These are phyloP conservation scores for Trissoscelio sp. DNA, from an alignment of 2,888 invertebrate species.

Conservation along the genomic window DNA sequence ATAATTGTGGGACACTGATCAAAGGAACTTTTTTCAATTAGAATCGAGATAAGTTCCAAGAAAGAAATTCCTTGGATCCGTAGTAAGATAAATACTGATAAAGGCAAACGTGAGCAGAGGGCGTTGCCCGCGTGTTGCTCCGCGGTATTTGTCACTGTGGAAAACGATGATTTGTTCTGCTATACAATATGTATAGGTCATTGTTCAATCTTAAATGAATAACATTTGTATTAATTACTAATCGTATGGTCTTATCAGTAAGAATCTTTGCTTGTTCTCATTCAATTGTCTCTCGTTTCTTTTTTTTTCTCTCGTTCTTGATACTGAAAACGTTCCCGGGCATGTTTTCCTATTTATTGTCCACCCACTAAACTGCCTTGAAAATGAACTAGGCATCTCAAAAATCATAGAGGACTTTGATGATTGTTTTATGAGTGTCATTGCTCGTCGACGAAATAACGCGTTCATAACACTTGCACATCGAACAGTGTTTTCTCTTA, in stretches of 20 bases:
- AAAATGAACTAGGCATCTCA: conserved; percentile 17
- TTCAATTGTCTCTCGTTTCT: conserved; percentile 7
- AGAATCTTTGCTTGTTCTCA: conserved; percentile 44
- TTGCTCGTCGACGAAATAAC: conserved; percentile 4
- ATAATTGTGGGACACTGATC: conserved; percentile 33
- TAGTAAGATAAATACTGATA: conserved; percentile 64
- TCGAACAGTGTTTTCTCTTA: conserved; percentile 14
- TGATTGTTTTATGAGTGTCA: conserved; percentile 22
- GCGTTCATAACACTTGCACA: conserved; percentile 5
- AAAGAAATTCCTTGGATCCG: conserved; percentile 21
- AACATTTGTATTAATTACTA: conserved; percentile 33
- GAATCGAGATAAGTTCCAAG: neutral
- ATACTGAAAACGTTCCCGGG: conserved; percentile 55
- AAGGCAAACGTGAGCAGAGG: conserved; percentile 55
- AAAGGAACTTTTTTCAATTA: conserved; percentile 7
- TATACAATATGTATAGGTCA: conserved; percentile 64
- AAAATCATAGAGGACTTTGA: conserved; percentile 27
- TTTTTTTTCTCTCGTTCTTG: conserved; percentile 29
- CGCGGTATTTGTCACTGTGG: conserved; percentile 48
- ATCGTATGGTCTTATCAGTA: conserved; percentile 50
- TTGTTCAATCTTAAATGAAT: conserved; percentile 52
- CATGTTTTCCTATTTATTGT: conserved; percentile 65
- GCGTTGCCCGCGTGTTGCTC: conserved; percentile 41
- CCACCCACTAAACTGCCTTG: conserved; percentile 65
- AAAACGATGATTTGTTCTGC: conserved; percentile 44